These are phyloP conservation scores for Acrocephalus scirpaceus DNA, from an alignment of 2,797 vertebrate genomes.

Conservation along the genomic window DNA sequence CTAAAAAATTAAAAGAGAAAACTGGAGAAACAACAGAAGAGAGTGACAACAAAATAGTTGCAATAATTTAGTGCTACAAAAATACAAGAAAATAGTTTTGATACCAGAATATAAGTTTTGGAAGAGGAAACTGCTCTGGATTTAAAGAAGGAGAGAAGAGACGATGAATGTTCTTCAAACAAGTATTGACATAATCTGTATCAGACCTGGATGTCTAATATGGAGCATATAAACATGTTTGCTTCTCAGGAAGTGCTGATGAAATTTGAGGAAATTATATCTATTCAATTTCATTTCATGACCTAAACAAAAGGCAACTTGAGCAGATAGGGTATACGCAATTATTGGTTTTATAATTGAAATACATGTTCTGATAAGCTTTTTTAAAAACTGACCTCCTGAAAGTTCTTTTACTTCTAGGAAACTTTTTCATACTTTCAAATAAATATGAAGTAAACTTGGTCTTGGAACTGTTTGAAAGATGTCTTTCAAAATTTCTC, in stretches of 20 bases:
- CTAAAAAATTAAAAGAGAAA: neutral
- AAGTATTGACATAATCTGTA: neutral
- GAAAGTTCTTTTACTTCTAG: neutral
- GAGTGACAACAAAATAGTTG: neutral
- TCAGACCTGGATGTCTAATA: neutral
- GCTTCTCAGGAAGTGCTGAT: neutral
- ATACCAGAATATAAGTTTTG: neutral
- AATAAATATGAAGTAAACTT: neutral
- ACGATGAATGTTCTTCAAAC: neutral
- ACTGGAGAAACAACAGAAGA: neutral
- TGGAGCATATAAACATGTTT: neutral
- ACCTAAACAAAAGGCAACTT: neutral
- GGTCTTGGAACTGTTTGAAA: neutral
- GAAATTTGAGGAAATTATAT: neutral
- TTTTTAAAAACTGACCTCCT: neutral
- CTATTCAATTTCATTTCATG: neutral
- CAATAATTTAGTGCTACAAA: neutral
- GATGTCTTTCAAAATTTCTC: neutral
- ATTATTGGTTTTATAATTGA: neutral
- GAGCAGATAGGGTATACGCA: neutral
- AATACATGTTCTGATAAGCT: neutral
- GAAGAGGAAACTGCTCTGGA: neutral
- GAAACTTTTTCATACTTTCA: neutral
- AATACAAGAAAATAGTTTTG: neutral
- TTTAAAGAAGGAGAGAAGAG: neutral